phyloP scores from a whole-genome alignment of 2,113 vertebrate genomes.

The Perccottus glenii region DNA sequence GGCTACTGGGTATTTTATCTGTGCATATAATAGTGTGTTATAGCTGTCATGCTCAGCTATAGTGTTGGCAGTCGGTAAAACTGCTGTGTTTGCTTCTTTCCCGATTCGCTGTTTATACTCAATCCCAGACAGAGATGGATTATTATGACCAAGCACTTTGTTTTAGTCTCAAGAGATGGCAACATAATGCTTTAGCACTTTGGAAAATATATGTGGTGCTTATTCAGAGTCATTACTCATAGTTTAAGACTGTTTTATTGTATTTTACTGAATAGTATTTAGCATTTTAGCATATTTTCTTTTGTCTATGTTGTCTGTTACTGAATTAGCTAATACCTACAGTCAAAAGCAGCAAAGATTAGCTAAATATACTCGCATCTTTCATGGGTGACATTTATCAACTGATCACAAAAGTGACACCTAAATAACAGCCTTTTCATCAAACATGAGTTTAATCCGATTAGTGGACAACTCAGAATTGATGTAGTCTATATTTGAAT shows the following conservation, averaged over 20 bases:
- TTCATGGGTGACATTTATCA: background rate
- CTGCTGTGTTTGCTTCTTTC: constrained; percentile 3
- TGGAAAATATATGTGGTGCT: background rate
- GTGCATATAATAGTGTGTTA: background rate
- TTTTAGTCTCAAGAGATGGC: constrained; percentile 15
- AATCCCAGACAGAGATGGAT: constrained; percentile 32
- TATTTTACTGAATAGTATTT: background rate
- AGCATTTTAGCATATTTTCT: background rate
- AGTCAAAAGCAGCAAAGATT: background rate
- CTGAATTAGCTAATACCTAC: background rate
- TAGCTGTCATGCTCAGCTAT: constrained; percentile 14
- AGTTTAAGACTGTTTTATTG: background rate
- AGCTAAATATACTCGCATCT: background rate
- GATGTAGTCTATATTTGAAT: background rate
- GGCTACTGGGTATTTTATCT: background rate
- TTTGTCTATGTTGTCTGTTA: background rate
- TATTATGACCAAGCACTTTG: constrained; percentile 1
- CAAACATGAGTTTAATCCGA: background rate
- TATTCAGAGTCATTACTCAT: background rate
- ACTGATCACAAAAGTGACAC: background rate
- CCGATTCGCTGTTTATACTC: constrained; percentile 21
- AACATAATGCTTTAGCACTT: constrained; percentile 12
- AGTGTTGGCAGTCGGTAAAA: constrained; percentile 32
- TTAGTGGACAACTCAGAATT: background rate
- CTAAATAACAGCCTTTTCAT: background rate